These are phyloP conservation scores for Ceratina japonica DNA, from an alignment of 1,140 invertebrate genomes.

Conservation along the genomic window DNA sequence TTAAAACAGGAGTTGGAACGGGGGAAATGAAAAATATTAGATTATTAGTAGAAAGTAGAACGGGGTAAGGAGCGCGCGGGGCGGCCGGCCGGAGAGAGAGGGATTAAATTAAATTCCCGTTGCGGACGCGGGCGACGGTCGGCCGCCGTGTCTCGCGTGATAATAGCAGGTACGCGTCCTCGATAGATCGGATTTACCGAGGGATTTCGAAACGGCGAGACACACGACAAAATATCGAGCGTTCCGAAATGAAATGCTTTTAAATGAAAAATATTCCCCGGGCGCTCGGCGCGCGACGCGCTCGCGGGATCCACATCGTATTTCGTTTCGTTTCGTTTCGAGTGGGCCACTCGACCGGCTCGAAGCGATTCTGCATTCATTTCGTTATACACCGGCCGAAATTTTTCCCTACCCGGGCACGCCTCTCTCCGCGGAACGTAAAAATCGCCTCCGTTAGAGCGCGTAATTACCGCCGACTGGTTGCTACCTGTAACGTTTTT, in stretches of 20 bases:
- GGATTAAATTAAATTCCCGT: conserved; percentile 36
- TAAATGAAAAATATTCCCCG: conserved; percentile 63
- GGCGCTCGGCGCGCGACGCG: not conserved
- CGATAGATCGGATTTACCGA: conserved; percentile 42
- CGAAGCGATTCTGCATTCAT: conserved; percentile 64
- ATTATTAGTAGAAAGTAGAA: not conserved
- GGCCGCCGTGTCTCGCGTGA: not conserved
- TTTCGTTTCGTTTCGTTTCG: conserved; percentile 64
- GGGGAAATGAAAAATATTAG: too few relatives aligned
- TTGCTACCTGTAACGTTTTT: not conserved
- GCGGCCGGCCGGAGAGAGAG: not conserved
- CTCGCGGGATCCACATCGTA: conserved; percentile 61
- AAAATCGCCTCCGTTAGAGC: conserved; percentile 40
- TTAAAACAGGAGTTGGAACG: not conserved
- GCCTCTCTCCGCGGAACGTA: not conserved
- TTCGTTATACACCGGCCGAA: conserved; percentile 60
- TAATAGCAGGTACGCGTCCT: conserved; percentile 23
- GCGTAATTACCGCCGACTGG: conserved; percentile 48
- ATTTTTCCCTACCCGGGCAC: conserved; percentile 43
- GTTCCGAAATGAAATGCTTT: conserved; percentile 62
- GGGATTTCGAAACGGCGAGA: conserved; percentile 54
- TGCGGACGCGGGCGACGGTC: not conserved
- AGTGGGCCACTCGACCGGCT: conserved; percentile 58
- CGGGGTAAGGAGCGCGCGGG: not conserved
- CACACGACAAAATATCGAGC: conserved; percentile 48